These are phyloP conservation scores for Mesochorus sp. DNA, from an alignment of 2,888 invertebrate species.

Conservation along the genomic window DNA sequence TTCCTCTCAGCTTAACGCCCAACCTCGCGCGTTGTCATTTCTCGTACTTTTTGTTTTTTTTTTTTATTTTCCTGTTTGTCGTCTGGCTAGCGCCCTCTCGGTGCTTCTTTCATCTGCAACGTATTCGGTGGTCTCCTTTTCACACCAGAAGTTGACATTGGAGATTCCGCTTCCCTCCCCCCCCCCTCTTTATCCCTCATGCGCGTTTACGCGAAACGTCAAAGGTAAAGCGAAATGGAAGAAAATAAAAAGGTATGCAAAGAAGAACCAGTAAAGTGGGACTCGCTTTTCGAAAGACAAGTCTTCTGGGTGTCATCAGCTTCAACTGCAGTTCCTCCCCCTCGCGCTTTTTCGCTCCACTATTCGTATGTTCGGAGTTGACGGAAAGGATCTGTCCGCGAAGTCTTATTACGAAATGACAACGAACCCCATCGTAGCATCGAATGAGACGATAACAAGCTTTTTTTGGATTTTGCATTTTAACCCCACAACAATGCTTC, in stretches of 20 bases:
- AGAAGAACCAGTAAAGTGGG: conserved; percentile 7
- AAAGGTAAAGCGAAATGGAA: conserved; percentile 43
- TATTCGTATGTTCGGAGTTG: conserved; percentile 23
- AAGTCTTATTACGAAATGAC: conserved; percentile 71
- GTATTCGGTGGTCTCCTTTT: conserved; percentile 8
- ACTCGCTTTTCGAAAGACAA: conserved; percentile 9
- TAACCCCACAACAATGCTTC: conserved; percentile 20
- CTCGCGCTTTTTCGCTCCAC: background rate
- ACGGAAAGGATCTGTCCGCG: conserved; percentile 64
- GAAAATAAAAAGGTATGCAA: conserved; percentile 30
- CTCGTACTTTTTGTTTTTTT: too few relatives aligned
- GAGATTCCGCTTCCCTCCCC: background rate
- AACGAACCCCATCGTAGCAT: conserved; percentile 75
- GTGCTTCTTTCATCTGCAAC: background rate
- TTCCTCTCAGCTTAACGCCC: conserved; percentile 18
- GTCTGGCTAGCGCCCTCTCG: background rate
- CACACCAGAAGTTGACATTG: conserved; percentile 17
- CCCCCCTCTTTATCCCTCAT: background rate
- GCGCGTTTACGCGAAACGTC: conserved; percentile 42
- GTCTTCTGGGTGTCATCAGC: conserved; percentile 46
- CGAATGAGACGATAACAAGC: conserved; percentile 69
- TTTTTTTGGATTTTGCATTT: conserved; percentile 67
- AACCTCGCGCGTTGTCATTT: background rate
- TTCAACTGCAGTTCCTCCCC: background rate
- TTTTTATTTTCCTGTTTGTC: conserved; percentile 40